phyloP scores from a whole-genome alignment of 2,113 vertebrate genomes.

The Percopsis transmontana region DNA sequence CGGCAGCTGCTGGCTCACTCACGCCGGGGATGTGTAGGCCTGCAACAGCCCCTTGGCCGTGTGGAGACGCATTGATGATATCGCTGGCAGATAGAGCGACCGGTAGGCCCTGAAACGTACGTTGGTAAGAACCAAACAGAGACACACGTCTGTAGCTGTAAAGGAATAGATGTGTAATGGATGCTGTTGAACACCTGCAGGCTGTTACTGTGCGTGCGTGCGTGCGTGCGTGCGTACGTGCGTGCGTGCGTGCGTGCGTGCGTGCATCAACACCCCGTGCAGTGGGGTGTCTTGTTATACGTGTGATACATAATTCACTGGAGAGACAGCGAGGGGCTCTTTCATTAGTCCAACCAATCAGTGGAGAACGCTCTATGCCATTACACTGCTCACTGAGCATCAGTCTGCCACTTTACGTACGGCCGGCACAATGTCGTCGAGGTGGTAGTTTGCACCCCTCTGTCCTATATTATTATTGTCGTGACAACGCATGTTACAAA shows the following conservation, averaged over 20 bases:
- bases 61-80: too few relatives aligned
- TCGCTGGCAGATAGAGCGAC: too few relatives aligned
- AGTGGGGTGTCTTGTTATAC: constrained; percentile 45
- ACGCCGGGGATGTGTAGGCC: not conserved
- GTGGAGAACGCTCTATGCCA: constrained; percentile 28
- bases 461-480: too few relatives aligned
- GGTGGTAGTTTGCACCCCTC: too few relatives aligned
- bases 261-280: constrained; percentile 58
- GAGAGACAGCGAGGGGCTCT: constrained; percentile 46
- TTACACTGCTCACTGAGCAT: constrained; percentile 60
- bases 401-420: not conserved
- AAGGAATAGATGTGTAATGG: too few relatives aligned
- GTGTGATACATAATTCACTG: constrained; percentile 65
- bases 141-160: too few relatives aligned
- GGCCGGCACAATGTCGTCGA: too few relatives aligned
- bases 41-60: not conserved
- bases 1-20: constrained; percentile 23
- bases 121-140: too few relatives aligned
- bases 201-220: constrained; percentile 11
- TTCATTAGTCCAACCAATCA: constrained; percentile 63
- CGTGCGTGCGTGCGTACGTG: not conserved
- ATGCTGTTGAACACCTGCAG: not conserved
- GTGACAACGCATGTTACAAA: too few relatives aligned
- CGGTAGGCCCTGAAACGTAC: too few relatives aligned
- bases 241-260: constrained; percentile 4